Evolutionary conservation across 2,113 vertebrate genomes (phyloP).

Genomic region (Phyllostomus hastatus): DNA sequence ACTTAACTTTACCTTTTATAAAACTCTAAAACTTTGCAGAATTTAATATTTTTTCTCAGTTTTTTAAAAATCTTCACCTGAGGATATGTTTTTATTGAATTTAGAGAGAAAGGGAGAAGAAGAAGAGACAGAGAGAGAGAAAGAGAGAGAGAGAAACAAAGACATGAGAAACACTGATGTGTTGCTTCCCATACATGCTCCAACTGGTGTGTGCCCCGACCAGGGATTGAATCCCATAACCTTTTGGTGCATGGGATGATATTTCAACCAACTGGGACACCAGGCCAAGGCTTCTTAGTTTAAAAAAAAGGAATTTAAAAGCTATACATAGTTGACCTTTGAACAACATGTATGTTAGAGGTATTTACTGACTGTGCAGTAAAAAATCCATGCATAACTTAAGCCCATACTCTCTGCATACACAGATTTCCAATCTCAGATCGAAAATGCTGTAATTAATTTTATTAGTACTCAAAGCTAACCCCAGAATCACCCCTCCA

Average conservation of each 20-base stretch:
- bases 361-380: neutral
- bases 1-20: neutral
- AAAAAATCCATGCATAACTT: no score
- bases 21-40: neutral
- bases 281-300: neutral
- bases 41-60: neutral
- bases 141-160: no score
- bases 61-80: neutral
- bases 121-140: no score
- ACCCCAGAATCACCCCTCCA: neutral
- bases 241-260: no score
- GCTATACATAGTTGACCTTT: neutral
- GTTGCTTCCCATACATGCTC: no score
- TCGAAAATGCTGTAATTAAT: neutral
- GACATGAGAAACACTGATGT: no score
- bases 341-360: neutral
- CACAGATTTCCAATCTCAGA: neutral
- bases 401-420: neutral
- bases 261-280: no score
- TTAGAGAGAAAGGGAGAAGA: no score
- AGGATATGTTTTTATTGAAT: no score
- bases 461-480: slow-evolving; percentile 1
- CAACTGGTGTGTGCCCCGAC: no score
- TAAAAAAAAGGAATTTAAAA: neutral
- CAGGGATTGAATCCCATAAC: no score